These are phyloP conservation scores for Galerucella nymphaeae DNA, from an alignment of 2,888 invertebrate species.

Conservation along the genomic window DNA sequence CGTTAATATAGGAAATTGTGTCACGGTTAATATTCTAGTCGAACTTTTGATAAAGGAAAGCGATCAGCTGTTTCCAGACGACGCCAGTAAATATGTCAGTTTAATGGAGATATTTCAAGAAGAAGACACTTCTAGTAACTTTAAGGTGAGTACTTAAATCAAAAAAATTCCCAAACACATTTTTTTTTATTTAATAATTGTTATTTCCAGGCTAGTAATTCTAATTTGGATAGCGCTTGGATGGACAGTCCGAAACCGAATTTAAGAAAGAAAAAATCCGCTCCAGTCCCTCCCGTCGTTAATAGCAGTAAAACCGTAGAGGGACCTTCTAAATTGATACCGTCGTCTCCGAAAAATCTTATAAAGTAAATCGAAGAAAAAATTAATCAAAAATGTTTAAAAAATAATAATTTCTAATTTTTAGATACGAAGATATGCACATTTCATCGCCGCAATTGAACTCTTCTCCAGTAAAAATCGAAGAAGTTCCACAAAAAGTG, in stretches of 20 bases:
- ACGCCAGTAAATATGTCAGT: conserved; percentile 78
- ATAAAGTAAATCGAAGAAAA: conserved; percentile 16
- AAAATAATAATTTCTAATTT: neutral
- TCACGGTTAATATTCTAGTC: conserved; percentile 85
- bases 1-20: conserved; percentile 84
- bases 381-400: neutral
- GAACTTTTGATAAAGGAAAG: conserved; percentile 84
- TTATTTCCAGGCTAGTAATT: conserved; percentile 36
- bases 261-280: conserved; percentile 78
- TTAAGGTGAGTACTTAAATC: conserved; percentile 54
- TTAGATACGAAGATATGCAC: conserved; percentile 5
- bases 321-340: conserved; percentile 14
- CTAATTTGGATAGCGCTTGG: conserved; percentile 50
- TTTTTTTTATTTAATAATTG: neutral
- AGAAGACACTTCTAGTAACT: conserved; percentile 58
- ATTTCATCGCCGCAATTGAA: neutral
- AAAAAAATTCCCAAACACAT: neutral
- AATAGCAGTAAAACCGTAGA: conserved; percentile 12
- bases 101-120: conserved; percentile 48
- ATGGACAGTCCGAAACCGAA: conserved; percentile 74
- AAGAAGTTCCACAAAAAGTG: conserved; percentile 7
- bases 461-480: neutral
- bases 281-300: conserved; percentile 67
- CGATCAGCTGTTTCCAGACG: conserved; percentile 81
- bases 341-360: conserved; percentile 27